Conservation (phyloP, 2,888 invertebrate species). For the Tetanocera ferruginea region DNA sequence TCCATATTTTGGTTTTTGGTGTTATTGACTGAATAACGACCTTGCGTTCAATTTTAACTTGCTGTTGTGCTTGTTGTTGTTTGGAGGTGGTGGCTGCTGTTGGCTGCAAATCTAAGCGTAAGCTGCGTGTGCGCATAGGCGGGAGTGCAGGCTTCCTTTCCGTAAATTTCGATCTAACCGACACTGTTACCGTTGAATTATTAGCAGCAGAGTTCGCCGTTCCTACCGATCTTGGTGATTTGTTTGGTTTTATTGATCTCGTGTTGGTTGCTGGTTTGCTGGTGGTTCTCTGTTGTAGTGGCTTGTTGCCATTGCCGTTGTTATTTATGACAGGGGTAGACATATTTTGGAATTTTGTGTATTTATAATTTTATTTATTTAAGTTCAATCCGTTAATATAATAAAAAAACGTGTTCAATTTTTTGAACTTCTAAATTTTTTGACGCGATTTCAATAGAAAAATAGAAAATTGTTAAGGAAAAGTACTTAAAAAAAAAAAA, state of each 20-base stretch:
- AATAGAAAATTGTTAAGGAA: background rate
- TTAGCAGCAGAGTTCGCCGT: background rate
- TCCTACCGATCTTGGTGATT: conserved; percentile 3
- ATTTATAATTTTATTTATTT: conserved; percentile 5
- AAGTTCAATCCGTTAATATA: background rate
- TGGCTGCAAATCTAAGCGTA: conserved; percentile 5
- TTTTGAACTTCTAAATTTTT: background rate
- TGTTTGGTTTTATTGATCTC: background rate
- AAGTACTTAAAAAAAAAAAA: too few species aligned
- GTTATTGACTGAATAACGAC: background rate
- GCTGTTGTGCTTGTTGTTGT: background rate
- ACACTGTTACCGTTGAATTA: background rate
- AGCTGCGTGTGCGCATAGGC: conserved; percentile 29
- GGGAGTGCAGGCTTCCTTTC: conserved; percentile 24
- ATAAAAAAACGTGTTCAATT: background rate
- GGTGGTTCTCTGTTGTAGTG: background rate
- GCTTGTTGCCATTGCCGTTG: background rate
- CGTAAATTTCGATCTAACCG: conserved; percentile 34
- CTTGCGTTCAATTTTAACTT: conserved; percentile 1
- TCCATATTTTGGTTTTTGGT: conserved; percentile 18
- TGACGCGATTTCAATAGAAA: background rate
- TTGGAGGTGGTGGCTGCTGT: background rate
- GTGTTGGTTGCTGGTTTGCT: background rate
- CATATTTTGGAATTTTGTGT: conserved; percentile 15
- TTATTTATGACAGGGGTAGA: conserved; percentile 1